Base-by-base conservation (phyloP, 2,888 invertebrate species). In the Saturnia japonica region DNA sequence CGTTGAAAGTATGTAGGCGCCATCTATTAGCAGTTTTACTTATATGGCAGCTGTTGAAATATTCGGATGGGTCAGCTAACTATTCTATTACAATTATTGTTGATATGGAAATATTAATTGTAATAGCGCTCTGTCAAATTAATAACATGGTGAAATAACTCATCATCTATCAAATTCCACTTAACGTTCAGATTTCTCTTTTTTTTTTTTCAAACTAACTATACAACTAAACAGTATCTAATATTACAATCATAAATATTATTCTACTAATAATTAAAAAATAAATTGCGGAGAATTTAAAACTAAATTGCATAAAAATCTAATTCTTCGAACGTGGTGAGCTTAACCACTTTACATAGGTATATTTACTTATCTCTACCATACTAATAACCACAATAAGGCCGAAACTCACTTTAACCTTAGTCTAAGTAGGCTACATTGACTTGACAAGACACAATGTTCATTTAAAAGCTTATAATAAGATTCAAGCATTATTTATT, bases 271-370 rank as follows among this genome's bases (percentile, higher is more conserved):
- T 28, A 60, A 28, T 57, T 19, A 28, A 67, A 68, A 62, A 69
- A 67, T 67, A 72, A 45, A 69, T 69, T 22, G 57, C 25, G 68
- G 62, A 69, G 42, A 16, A 70, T 73, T 73, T 72, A 47, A 76
- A 71, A 72, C 69, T 74, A 76, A 72, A 70, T 68, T 76, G 76
- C 66, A 72, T 77, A 80, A 34, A 34, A 74, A 74, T 72, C 74
- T 74, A 72, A 73, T 69, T 76, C 76, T 76, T 85, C 85, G 93
- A 86, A 93, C 93, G 92, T 93, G 93, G 93, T 93, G 91, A 91
- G 92, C 86, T 93, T 93, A 82, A 87, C 72, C 90, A 91, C 91
- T 90, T 70, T 67, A 72, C 68, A 71, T 70, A 74, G 62, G 70
- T 68, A 74, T 71, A 76, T 69, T n/a, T 75, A 74, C 68, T 28